Conservation (phyloP, 2,888 invertebrate species). For the Thyatira batis region DNA sequence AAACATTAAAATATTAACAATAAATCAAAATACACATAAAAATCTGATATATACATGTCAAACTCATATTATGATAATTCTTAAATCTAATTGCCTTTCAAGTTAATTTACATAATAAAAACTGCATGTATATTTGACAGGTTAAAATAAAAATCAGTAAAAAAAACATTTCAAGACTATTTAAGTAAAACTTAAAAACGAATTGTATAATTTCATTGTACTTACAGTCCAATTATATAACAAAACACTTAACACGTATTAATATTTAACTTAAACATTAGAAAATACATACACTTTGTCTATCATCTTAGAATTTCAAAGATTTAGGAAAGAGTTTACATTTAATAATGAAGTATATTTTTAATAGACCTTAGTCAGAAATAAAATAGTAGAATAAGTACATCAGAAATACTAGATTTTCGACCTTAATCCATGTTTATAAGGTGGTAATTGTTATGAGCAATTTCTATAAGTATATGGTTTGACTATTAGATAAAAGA, state of each 20-base stretch:
- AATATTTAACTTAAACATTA: not conserved
- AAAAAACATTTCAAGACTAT: not conserved
- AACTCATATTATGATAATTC: slow-evolving; percentile 3
- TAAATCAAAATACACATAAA: slow-evolving; percentile 10
- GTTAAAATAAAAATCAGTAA: not conserved
- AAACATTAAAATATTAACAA: slow-evolving; percentile 2
- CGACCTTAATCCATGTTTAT: not conserved
- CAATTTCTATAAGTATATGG: slow-evolving; percentile 1
- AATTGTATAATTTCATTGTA: slow-evolving; percentile 52
- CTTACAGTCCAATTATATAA: slow-evolving; percentile 45
- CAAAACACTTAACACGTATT: slow-evolving; percentile 20
- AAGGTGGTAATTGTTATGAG: not conserved
- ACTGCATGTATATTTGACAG: not conserved
- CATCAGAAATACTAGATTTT: not conserved
- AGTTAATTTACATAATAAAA: not conserved
- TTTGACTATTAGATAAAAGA: not conserved
- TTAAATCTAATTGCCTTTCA: not conserved
- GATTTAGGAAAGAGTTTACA: not conserved
- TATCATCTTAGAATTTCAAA: not conserved
- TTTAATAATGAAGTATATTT: not conserved
- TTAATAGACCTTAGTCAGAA: not conserved
- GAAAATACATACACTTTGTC: not conserved
- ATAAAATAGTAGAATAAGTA: slow-evolving; percentile 1
- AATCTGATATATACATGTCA: slow-evolving; percentile 9
- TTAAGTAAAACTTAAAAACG: slow-evolving; percentile 8